phyloP scores from a whole-genome alignment of 2,113 vertebrate species.

The Elanus axillaris region DNA sequence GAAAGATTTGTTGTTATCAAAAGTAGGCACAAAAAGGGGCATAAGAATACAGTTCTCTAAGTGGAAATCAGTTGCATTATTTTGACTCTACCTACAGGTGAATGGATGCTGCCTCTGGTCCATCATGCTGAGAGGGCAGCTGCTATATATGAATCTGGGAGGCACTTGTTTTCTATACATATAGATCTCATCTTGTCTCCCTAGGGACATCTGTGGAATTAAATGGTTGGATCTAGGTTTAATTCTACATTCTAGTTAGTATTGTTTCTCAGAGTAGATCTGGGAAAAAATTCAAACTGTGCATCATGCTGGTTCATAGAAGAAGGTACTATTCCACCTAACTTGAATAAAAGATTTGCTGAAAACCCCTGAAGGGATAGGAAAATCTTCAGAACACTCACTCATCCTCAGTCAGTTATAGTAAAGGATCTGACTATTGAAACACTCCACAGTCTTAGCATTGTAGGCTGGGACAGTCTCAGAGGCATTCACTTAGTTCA shows the following conservation, averaged over 20 bases:
- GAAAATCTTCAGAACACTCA: background rate
- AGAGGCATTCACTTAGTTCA: background rate
- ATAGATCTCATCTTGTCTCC: background rate
- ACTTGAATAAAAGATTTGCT: background rate
- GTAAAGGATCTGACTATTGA: background rate
- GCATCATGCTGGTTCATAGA: background rate
- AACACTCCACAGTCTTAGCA: background rate
- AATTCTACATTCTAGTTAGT: background rate
- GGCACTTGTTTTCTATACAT: background rate
- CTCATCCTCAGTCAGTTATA: background rate
- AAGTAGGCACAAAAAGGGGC: background rate
- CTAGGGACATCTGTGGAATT: background rate
- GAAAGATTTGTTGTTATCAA: background rate
- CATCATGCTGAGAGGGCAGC: background rate
- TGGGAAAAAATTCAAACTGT: background rate
- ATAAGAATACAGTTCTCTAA: background rate
- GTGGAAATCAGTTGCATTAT: background rate
- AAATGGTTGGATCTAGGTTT: background rate
- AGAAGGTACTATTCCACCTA: background rate
- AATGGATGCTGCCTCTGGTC: background rate
- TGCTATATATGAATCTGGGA: background rate
- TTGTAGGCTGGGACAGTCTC: background rate
- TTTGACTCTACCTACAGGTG: background rate
- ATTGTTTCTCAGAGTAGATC: background rate
- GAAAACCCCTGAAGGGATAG: background rate